These are phyloP conservation scores for Nothoprocta pentlandii DNA, from an alignment of 2,113 vertebrate genomes.

Conservation along the genomic window DNA sequence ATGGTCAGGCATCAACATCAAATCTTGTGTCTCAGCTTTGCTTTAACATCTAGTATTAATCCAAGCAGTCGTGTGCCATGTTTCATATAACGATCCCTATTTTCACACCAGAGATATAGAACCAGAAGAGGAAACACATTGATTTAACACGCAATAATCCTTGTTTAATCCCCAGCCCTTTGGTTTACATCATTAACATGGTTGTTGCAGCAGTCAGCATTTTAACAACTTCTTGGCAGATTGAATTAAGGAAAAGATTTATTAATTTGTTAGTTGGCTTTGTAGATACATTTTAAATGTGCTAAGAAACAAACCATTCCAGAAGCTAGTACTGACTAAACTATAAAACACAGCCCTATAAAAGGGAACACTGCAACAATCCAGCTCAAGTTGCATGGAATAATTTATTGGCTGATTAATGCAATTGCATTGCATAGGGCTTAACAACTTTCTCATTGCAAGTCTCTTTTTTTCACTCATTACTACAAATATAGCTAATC, in stretches of 20 bases:
- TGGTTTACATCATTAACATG: constrained; percentile 57
- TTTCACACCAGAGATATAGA: constrained; percentile 49
- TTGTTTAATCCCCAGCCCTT: constrained; percentile 63
- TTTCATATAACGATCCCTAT: constrained; percentile 47
- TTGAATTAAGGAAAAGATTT: constrained; percentile 59
- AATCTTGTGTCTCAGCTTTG: neutral
- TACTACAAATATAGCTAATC: constrained; percentile 13
- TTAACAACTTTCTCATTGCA: neutral
- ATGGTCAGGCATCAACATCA: neutral
- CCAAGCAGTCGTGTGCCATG: constrained; percentile 15
- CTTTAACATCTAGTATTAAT: neutral
- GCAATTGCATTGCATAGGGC: neutral
- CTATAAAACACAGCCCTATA: constrained; percentile 37
- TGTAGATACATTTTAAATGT: constrained; percentile 43
- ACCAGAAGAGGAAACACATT: constrained; percentile 66
- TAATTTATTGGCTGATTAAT: neutral
- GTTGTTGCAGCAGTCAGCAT: constrained; percentile 50
- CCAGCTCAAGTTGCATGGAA: constrained; percentile 9
- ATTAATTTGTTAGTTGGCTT: constrained; percentile 61
- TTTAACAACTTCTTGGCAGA: constrained; percentile 62
- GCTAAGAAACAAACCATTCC: constrained; percentile 13
- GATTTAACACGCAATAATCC: constrained; percentile 60
- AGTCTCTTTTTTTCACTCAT: constrained; percentile 15
- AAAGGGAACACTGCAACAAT: constrained; percentile 6
- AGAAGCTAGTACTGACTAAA: constrained; percentile 32